Conservation (phyloP, 2,113 vertebrate species). For the Siphamia tubifer region DNA sequence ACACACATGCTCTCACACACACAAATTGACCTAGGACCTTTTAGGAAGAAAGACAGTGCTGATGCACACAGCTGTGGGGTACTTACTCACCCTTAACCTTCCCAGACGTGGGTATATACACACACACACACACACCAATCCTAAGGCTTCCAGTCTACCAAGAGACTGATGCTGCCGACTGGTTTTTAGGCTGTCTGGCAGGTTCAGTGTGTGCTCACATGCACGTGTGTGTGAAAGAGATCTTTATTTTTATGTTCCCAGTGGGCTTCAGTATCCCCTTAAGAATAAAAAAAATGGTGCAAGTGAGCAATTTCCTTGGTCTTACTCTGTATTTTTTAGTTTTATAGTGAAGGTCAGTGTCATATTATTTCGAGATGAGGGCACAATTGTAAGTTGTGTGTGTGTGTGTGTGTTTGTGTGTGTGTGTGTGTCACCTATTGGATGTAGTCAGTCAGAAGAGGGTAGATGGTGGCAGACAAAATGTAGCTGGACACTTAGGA, state of each 20-base stretch:
- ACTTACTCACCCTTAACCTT: conserved; percentile 63
- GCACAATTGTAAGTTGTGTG: background rate
- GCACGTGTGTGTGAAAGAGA: background rate
- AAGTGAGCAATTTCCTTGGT: background rate
- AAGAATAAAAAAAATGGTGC: background rate
- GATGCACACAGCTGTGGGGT: conserved; percentile 56
- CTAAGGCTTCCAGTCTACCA: conserved; percentile 12
- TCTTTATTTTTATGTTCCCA: conserved; percentile 25
- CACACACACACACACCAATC: conserved; percentile 1
- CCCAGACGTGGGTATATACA: background rate
- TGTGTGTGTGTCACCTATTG: background rate
- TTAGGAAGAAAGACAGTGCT: conserved; percentile 27
- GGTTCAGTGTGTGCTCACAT: background rate
- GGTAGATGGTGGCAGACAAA: background rate
- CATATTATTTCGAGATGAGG: background rate
- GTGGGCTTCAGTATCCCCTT: background rate
- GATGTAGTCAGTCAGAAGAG: background rate
- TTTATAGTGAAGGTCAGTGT: background rate
- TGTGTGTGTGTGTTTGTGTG: too few species aligned
- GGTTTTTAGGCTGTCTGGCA: conserved; percentile 29
- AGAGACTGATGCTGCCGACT: conserved; percentile 35
- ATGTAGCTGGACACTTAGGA: background rate
- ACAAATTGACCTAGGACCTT: conserved; percentile 1
- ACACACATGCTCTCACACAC: background rate
- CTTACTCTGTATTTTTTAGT: background rate